Evolutionary conservation across 2,113 vertebrate genomes (phyloP), one percentile per base, ranked within the genome.

Genomic region (Acanthochromis polyacanthus): DNA sequence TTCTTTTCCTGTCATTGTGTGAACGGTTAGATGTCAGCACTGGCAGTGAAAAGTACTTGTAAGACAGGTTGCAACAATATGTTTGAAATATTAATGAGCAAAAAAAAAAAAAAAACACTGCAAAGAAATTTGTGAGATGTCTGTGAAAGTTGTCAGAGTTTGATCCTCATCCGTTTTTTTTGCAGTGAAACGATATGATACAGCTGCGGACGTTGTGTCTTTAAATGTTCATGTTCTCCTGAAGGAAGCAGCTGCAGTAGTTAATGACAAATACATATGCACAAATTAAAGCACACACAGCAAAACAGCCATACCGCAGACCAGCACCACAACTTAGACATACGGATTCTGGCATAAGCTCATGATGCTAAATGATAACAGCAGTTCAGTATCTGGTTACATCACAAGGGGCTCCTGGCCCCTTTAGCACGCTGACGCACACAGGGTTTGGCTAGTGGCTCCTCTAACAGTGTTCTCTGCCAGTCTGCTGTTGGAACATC

Each of bases 291-390:
- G 72, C 72, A 70, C 80, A 64, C 75, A 76, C 79, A 56, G 71
- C 70, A 56, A 83, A 63, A 73, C 78, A 72, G 79, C 83, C 30
- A 43, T 10, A 38, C 82, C 64, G 0, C 69, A 14, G 55, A 85
- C 85, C 69, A 71, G 52, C 77, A 77, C 83, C 86, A 88, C 88
- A 88, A 83, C 83, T 77, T 71, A 86, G 80, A 62, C 4, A 3
- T 62, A 20, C 10, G 7, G 67, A 70, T 67, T 74, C 75, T 87
- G 84, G 84, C 83, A 52, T 51, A 38, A 23, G 25, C 61, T 36
- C 59, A 68, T 40, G 19, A 78, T 71, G 75, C 81, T 94, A 91
- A 93, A 90, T 82, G 84, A 91, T 91, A 93, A 83, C 93, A 93
- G 88, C 83, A 88, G 78, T 74, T 30, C n/a, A 61, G 75, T 36